Base-by-base conservation (phyloP, 2,113 vertebrate genomes). In the Elephas maximus region DNA sequence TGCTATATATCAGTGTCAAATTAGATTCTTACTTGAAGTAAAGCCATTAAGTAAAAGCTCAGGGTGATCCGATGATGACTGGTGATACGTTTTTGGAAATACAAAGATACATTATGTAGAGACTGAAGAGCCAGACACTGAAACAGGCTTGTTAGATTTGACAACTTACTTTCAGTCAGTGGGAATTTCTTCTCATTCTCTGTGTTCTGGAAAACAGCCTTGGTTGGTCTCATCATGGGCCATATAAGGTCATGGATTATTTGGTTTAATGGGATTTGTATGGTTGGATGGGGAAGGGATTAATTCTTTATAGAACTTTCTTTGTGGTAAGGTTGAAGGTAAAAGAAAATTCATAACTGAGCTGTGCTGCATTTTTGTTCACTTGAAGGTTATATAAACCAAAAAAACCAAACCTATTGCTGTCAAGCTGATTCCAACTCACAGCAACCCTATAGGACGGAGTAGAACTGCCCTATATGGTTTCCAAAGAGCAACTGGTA, bases 261-360 rank as follows among this genome's bases (percentile, higher is more conserved):
- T 97, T 95, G 74, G 37, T 23, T 94, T 96, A 63, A 86, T 95
- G 44, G 41, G n/a, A 45, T 57, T 97, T 93, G 88, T 95, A 81
- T 97, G 24, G 84, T 87, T 90, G 0, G 0, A 76, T 93, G 37
- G 62, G 82, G 60, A 93, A 97, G 57, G 53, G 78, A 18, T 93
- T 76, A 86, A 53, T 87, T 71, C 30, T 51, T 79, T 77, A 93
- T 71, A 8, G 67, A 98, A n/a, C 2, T 30, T 21, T 89, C 93
- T 92, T 71, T 69, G 0, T 87, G 63, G 5, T 84, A 79, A 69
- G n/a, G 23, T 96, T 90, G 63, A 96, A 86, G 45, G 60, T 96
- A 82, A 93, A 87, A 53, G 69, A 92, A 96, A 94, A 94, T 63
- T 44, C 0, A 44, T 76, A 95, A 53, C 3, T 82, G 44, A 90